phyloP scores from a whole-genome alignment of 2,888 invertebrate species.

The Drepana falcataria region DNA sequence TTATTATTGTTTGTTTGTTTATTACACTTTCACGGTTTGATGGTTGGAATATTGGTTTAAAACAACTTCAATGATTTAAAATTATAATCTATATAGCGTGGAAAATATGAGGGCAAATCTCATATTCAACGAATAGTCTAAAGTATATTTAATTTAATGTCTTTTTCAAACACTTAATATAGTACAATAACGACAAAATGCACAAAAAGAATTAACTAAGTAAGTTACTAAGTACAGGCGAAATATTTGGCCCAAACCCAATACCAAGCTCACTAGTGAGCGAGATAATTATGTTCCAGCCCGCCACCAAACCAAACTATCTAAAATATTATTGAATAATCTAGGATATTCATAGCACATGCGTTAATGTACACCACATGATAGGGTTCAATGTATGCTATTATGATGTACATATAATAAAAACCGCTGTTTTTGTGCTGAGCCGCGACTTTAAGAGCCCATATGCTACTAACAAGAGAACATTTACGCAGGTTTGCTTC shows the following conservation, averaged over 20 bases:
- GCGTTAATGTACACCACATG: slow-evolving; percentile 40
- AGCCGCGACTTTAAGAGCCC: slow-evolving; percentile 31
- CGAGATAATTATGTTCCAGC: no score
- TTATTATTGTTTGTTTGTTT: no score
- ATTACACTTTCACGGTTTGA: slow-evolving; percentile 2
- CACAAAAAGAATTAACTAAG: no score
- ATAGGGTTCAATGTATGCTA: slow-evolving; percentile 37
- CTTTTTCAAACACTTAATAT: no score
- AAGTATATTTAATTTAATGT: no score
- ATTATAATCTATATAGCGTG: background rate
- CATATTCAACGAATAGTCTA: no score
- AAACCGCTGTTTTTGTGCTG: slow-evolving; percentile 32
- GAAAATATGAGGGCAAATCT: background rate
- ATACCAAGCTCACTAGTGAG: no score
- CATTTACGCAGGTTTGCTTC: slow-evolving; percentile 41
- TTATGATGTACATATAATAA: slow-evolving; percentile 22
- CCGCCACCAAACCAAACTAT: background rate
- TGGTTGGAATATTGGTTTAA: background rate
- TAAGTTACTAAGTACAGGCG: no score
- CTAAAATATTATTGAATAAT: slow-evolving; percentile 18
- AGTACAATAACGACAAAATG: no score
- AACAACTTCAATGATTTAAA: background rate
- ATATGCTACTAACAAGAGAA: slow-evolving; percentile 28
- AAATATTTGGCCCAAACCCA: no score
- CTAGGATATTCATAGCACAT: slow-evolving; percentile 24